A percentile compares a stretch with the other conserved stretches of the same genome.
These are phyloP conservation scores for Paralinhomoeus sp. DNA, from an alignment of 2,888 invertebrate species.

Conservation along the genomic window DNA sequence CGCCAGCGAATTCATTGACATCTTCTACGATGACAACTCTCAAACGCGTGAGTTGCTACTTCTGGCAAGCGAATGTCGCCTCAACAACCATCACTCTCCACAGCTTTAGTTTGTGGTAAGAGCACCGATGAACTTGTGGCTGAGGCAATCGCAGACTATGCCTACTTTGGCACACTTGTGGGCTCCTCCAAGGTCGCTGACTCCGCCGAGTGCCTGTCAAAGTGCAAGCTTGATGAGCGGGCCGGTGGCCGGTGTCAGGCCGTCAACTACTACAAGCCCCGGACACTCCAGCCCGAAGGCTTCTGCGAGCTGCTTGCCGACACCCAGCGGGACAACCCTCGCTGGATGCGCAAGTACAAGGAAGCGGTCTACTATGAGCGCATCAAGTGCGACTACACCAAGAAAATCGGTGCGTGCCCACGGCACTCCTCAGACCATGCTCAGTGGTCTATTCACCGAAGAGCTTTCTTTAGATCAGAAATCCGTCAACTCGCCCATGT, in stretches of 20 bases:
- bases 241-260: slow-evolving; percentile 12
- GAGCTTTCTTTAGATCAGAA: too few species aligned
- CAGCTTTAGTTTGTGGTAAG: neutral
- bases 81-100: neutral
- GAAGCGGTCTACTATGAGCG: slow-evolving; percentile 22
- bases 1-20: slow-evolving; percentile 17
- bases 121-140: slow-evolving; percentile 14
- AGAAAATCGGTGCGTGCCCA: too few species aligned
- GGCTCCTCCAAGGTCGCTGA: slow-evolving; percentile 13
- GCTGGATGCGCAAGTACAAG: slow-evolving; percentile 21
- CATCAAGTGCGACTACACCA: slow-evolving; percentile 16
- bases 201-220: slow-evolving; percentile 14
- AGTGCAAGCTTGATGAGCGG: slow-evolving; percentile 15
- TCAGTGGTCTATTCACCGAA: too few species aligned
- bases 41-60: too few species aligned
- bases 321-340: slow-evolving; percentile 21
- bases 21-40: slow-evolving; percentile 21
- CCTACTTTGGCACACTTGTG: slow-evolving; percentile 22
- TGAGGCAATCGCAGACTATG: slow-evolving; percentile 22
- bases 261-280: slow-evolving; percentile 21
- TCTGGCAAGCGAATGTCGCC: too few species aligned
- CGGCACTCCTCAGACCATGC: too few species aligned
- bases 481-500: too few species aligned
- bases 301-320: slow-evolving; percentile 22
- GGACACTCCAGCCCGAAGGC: slow-evolving; percentile 15